Evolutionary conservation across 2,113 vertebrate species (phyloP), one percentile per base, ranked within the genome.

Genomic region (Lamprotornis superbus): DNA sequence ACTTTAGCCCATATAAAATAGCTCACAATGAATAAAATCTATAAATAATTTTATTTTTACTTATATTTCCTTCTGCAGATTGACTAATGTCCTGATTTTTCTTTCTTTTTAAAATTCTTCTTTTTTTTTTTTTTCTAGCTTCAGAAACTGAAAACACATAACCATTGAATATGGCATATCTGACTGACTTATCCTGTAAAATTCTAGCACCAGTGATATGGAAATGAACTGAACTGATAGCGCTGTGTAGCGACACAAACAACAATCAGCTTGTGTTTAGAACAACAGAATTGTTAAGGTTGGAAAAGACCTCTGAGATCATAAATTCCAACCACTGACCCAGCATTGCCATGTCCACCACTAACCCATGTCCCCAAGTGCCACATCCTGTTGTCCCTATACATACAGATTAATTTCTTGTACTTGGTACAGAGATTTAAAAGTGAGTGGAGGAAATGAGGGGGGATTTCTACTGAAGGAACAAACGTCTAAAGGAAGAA

Each of bases 161-260:
- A 23, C 19, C 47, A 59, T 20, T 44, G 64, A 57, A 46, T 35
- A 12, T 35, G 67, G 20, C 9, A 6, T 50, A 35, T 44, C 40
- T 71, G 42, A n/a, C 28, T 42, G 69, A 40, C 70, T 40, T 11
- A 40, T 60, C 42, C 25, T 53, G n/a, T 22, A 37, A 90, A 78
- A 10, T 33, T 49, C 15, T 49, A 68, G 10, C 47, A 13, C 13
- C 9, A 16, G 57, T 56, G 23, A 28, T 27, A 22, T 30, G 44
- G 42, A 68, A 88, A 56, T 52, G 13, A 87, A 31, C 28, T n/a
- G 76, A 68, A 47, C 27, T 40, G 67, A 25, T 23, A 39, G 9
- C 20, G 25, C 37, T 75, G 7, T 35, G 19, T 30, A 40, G 47
- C 0, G 0, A 17, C 33, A 44, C 30, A 59, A 81, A 65, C 18